Evolutionary conservation across 92 coral and sea anemone genomes (phyloP).

Genomic region (Actinernus sp.): DNA sequence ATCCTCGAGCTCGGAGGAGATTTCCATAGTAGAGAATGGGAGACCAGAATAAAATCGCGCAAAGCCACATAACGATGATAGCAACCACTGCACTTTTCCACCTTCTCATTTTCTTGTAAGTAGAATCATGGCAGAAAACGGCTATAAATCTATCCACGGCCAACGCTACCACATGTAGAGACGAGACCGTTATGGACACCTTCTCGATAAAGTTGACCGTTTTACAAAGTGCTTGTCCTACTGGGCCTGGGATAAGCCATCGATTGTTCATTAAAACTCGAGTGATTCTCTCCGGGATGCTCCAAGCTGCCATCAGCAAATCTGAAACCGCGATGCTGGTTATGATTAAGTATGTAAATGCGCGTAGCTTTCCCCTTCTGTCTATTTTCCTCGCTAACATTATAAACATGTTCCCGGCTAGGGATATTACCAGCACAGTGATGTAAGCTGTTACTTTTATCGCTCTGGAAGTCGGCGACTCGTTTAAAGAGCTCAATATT

Average conservation of each 20-base stretch:
- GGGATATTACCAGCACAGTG: conserved; percentile 18
- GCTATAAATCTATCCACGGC: conserved; percentile 60
- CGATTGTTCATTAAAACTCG: conserved; percentile 31
- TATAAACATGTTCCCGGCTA: conserved; percentile 49
- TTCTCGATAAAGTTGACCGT: conserved; percentile 64
- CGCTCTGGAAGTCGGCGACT: conserved; percentile 5
- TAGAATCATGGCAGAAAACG: conserved; percentile 24
- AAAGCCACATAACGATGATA: conserved; percentile 69
- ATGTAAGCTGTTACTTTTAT: conserved; percentile 48
- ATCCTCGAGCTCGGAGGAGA: conserved; percentile 8
- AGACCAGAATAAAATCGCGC: conserved; percentile 62
- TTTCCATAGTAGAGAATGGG: conserved; percentile 82
- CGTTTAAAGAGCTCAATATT: conserved; percentile 1
- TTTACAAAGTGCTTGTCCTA: conserved; percentile 54
- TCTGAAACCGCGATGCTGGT: conserved; percentile 70
- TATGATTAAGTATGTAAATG: conserved; percentile 56
- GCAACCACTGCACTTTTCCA: conserved; percentile 10
- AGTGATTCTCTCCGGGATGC: conserved; percentile 68
- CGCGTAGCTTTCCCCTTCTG: conserved; percentile 51
- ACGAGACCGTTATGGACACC: conserved; percentile 61
- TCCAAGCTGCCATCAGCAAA: conserved; percentile 50
- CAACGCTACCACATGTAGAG: conserved; percentile 51
- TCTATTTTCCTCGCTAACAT: conserved; percentile 54
- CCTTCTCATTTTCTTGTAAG: conserved; percentile 29
- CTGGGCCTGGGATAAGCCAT: conserved; percentile 54